Evolutionary conservation across 23 tunicate species (phyloP).

Genomic region (Trididemnum nubilum): DNA sequence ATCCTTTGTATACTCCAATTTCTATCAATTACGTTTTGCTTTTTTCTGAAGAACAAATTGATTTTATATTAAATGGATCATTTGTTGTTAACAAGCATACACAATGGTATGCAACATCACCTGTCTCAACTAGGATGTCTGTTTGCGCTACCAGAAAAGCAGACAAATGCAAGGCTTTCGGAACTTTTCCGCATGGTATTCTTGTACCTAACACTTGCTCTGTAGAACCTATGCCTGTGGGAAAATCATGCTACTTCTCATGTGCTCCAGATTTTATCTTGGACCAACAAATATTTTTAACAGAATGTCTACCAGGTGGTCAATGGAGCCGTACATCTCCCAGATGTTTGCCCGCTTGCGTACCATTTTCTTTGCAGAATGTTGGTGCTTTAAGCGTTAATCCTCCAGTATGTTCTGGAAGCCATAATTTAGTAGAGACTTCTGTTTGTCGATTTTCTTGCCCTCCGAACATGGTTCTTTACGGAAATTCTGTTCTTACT

Average conservation of each 20-base stretch:
- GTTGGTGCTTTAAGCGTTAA: neutral
- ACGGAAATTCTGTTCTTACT: constrained; percentile 32
- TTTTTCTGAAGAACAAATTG: constrained; percentile 14
- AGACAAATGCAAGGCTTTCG: constrained; percentile 31
- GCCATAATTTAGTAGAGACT: constrained; percentile 16
- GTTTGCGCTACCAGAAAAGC: constrained; percentile 43
- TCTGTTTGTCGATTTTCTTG: constrained; percentile 46
- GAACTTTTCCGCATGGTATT: neutral
- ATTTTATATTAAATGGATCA: constrained; percentile 14
- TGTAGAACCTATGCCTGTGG: constrained; percentile 2
- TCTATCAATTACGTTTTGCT: constrained; percentile 41
- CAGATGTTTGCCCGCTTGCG: constrained; percentile 45
- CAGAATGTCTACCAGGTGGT: constrained; percentile 52
- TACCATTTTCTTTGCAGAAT: neutral
- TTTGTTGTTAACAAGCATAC: constrained; percentile 12
- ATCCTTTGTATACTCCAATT: constrained; percentile 38
- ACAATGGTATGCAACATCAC: constrained; percentile 57
- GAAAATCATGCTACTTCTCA: constrained; percentile 44
- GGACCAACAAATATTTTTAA: neutral
- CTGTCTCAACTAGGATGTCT: constrained; percentile 2
- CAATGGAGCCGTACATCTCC: constrained; percentile 45
- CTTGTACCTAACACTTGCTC: constrained; percentile 37
- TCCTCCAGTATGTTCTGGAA: constrained; percentile 39
- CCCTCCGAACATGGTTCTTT: constrained; percentile 19
- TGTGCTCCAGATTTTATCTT: constrained; percentile 28